Evolutionary conservation across 2,797 vertebrate species (phyloP), one percentile per base, ranked within the genome.

Genomic region (Sternotherus odoratus): DNA sequence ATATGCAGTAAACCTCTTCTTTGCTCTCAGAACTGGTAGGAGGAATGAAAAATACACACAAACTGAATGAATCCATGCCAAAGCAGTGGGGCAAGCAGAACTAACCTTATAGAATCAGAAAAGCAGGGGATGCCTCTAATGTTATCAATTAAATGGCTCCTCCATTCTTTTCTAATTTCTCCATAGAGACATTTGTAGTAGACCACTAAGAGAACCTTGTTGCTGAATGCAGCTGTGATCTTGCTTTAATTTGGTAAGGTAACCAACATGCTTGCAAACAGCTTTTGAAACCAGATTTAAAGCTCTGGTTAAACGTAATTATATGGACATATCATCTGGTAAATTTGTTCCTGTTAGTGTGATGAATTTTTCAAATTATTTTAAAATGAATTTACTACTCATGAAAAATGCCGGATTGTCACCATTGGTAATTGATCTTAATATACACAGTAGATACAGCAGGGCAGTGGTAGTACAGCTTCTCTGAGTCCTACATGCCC

Each of bases 11-110:
- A 97, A 86, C 48, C 78, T 95, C 79, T 63, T 88, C 50, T 97
- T 94, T 91, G 78, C 91, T 88, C 72, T 93, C 82, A 86, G 92
- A 95, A 87, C 53, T 1, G 0, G 77, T 88, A 85, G 83, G 93
- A 97, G 79, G 86, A 95, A 93, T 82, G 86, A 92, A 96, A 97
- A 95, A 92, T 82, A 79, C 78, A 82, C 77, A 49, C 85, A 92
- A 94, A 80, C 0, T 12, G 57, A 94, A 88, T 15, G 69, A 92
- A n/a, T 89, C 48, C 3, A 12, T 77, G 88, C 66, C 86, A 57
- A 92, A 94, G 79, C 30, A 5, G 28, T 89, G 12, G 82, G 90
- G 90, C 90, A 89, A 86, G 69, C 4, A 54, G 85, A 95, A 88
- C 63, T 81, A 90, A n/a, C 17, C n/a, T 85, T 43, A 48, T 53